Evolutionary conservation across 2,888 invertebrate genomes (phyloP).

Genomic region (Torymus texanus): DNA sequence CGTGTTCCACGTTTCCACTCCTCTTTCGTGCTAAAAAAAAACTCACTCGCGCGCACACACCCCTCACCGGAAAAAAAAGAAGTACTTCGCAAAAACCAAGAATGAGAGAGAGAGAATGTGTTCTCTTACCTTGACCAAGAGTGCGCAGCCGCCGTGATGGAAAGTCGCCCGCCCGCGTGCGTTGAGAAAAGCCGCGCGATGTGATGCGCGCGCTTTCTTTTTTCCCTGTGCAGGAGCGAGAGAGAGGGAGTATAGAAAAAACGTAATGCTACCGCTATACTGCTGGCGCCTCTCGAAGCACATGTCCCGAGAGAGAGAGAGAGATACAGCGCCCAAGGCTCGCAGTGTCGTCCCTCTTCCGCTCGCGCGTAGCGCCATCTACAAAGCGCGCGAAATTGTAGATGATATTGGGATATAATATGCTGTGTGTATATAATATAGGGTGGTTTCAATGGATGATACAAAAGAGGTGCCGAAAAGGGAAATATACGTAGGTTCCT

Average conservation of each 20-base stretch:
- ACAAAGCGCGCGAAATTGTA: slow-evolving; percentile 5
- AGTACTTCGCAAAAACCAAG: background rate
- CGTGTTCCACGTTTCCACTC: too few species aligned
- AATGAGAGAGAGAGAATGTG: background rate
- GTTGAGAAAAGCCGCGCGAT: background rate
- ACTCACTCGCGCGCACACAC: too few species aligned
- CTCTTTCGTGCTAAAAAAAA: too few species aligned
- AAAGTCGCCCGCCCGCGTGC: too few species aligned
- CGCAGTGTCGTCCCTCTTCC: slow-evolving; percentile 25
- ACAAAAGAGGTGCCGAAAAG: background rate
- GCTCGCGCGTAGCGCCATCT: slow-evolving; percentile 40
- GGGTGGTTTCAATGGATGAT: background rate
- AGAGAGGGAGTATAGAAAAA: too few species aligned
- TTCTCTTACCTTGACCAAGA: slow-evolving; percentile 7
- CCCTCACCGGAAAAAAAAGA: background rate
- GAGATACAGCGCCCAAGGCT: too few species aligned
- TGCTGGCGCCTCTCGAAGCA: too few species aligned
- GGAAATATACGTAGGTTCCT: too few species aligned
- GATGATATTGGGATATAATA: background rate
- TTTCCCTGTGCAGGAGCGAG: background rate
- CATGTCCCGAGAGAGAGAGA: too few species aligned
- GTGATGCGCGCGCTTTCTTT: slow-evolving; percentile 4
- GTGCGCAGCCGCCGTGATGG: too few species aligned
- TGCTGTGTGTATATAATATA: background rate
- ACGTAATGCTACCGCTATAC: too few species aligned